phyloP scores from a whole-genome alignment of 1,140 invertebrate genomes.

The Gonioctena quinquepunctata region DNA sequence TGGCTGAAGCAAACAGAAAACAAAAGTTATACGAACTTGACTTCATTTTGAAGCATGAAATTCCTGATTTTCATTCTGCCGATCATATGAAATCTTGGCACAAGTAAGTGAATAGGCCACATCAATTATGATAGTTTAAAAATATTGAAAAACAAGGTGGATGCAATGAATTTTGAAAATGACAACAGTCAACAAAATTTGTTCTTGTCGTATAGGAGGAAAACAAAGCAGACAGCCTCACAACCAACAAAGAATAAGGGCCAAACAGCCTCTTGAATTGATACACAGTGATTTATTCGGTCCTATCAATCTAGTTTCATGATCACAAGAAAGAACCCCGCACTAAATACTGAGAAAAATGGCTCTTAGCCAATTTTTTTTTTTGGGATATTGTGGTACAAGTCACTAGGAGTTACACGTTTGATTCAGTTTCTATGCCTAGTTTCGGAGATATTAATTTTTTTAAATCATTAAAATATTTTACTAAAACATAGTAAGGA shows the following conservation, averaged over 20 bases:
- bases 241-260: neutral
- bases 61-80: neutral
- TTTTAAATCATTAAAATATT: too few relatives aligned
- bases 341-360: too few relatives aligned
- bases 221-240: neutral
- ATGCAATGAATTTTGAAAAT: neutral
- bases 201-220: neutral
- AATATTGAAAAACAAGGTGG: neutral
- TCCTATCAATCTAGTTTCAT: constrained; percentile 44
- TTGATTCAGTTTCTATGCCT: too few relatives aligned
- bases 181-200: neutral
- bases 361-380: too few relatives aligned
- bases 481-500: too few relatives aligned
- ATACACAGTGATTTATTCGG: constrained; percentile 53
- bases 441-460: too few relatives aligned
- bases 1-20: neutral
- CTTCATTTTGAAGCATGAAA: too few relatives aligned
- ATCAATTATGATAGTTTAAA: neutral
- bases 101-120: neutral
- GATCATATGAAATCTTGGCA: neutral
- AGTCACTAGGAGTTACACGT: too few relatives aligned
- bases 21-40: neutral
- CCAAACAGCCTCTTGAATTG: constrained; percentile 38
- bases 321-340: too few relatives aligned
- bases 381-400: too few relatives aligned